These are phyloP conservation scores for Eilema depressum DNA, from an alignment of 2,888 invertebrate genomes.

Conservation along the genomic window DNA sequence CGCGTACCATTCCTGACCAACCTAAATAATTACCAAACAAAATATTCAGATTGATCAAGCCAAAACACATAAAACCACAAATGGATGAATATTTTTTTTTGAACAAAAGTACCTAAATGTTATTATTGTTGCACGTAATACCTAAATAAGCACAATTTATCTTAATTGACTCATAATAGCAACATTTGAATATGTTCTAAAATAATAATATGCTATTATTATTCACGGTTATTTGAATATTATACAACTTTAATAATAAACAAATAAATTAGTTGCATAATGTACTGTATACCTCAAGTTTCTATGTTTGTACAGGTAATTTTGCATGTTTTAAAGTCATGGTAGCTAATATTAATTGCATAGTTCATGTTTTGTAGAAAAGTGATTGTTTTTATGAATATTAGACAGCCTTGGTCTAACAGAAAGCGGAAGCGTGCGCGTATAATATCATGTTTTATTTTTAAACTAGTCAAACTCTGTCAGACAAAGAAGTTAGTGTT, in stretches of 20 bases:
- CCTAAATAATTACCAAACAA: neutral
- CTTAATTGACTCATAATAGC: neutral
- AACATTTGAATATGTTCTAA: neutral
- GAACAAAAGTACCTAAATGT: neutral
- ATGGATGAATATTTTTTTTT: too few relatives aligned
- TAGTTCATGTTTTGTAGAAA: slow-evolving; percentile 30
- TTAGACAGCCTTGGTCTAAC: neutral
- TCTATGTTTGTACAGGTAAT: slow-evolving; percentile 35
- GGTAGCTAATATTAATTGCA: slow-evolving; percentile 47
- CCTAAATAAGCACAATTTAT: neutral
- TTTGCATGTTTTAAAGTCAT: slow-evolving; percentile 47
- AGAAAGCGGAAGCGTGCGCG: neutral
- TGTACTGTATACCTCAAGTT: neutral
- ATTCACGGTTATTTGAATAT: slow-evolving; percentile 1
- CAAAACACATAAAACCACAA: neutral
- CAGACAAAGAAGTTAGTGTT: too few relatives aligned
- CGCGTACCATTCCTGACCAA: too few relatives aligned
- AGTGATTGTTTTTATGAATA: slow-evolving; percentile 22
- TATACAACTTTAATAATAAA: slow-evolving; percentile 4
- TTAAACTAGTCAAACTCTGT: neutral
- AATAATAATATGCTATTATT: neutral
- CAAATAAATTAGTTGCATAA: slow-evolving; percentile 7
- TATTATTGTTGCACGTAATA: neutral
- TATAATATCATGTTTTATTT: neutral
- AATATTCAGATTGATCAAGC: neutral